These are phyloP conservation scores for Rhingia rostrata DNA, from an alignment of 2,888 invertebrate genomes.

Conservation along the genomic window DNA sequence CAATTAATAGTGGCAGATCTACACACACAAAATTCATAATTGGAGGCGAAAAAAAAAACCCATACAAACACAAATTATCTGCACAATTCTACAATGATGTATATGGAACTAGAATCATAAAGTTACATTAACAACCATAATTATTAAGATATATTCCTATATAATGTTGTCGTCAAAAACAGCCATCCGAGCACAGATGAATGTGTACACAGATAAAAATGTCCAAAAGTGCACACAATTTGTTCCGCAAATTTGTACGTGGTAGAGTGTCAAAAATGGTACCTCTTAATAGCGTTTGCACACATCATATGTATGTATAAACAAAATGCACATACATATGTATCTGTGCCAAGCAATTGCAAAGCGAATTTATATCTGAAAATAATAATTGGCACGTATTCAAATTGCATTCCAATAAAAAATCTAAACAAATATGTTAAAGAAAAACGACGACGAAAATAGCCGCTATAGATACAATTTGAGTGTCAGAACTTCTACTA, in stretches of 20 bases:
- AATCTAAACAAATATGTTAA: constrained; percentile 36
- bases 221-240: constrained; percentile 36
- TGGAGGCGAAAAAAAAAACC: neutral
- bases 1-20: neutral
- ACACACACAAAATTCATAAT: constrained; percentile 32
- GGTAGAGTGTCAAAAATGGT: constrained; percentile 44
- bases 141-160: constrained; percentile 15
- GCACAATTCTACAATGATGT: no score
- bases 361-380: constrained; percentile 59
- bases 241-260: constrained; percentile 43
- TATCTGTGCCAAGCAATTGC: constrained; percentile 26
- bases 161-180: neutral
- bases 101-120: neutral
- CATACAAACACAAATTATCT: neutral
- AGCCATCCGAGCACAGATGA: neutral
- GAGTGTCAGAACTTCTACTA: constrained; percentile 25
- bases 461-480: neutral
- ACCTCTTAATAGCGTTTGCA: constrained; percentile 25
- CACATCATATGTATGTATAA: neutral
- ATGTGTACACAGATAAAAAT: constrained; percentile 23
- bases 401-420: constrained; percentile 74
- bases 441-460: constrained; percentile 62
- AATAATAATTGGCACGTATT: constrained; percentile 72
- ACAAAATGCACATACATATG: constrained; percentile 7
- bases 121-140: constrained; percentile 16